A percentile compares a stretch with the other conserved stretches of the same genome.
These are phyloP conservation scores for Noctua pronuba DNA, from an alignment of 2,888 invertebrate genomes.

Conservation along the genomic window DNA sequence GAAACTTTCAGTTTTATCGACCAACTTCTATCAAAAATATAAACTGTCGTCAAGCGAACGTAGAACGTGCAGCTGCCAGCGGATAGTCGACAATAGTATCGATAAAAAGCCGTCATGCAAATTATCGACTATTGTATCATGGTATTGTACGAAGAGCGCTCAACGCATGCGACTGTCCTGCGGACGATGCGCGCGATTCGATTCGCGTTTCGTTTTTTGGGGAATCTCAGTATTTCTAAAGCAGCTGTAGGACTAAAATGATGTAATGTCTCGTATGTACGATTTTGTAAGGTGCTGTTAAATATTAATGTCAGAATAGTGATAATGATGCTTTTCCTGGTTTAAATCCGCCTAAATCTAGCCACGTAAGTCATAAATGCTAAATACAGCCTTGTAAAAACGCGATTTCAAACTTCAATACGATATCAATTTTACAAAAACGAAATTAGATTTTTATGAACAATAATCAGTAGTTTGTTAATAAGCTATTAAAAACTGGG, in stretches of 20 bases:
- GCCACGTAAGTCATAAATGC: background rate
- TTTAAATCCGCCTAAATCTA: slow-evolving; percentile 8
- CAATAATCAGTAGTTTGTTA: slow-evolving; percentile 19
- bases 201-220: slow-evolving; percentile 82
- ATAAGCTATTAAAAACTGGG: slow-evolving; percentile 11
- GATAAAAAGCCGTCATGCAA: slow-evolving; percentile 90
- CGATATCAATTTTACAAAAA: slow-evolving; percentile 9
- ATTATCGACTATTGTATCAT: slow-evolving; percentile 86
- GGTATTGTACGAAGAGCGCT: slow-evolving; percentile 78
- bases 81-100: slow-evolving; percentile 81
- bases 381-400: background rate
- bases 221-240: slow-evolving; percentile 76
- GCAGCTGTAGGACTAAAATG: slow-evolving; percentile 79
- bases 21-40: slow-evolving; percentile 49
- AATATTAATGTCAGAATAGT: slow-evolving; percentile 25
- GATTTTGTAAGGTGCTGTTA: slow-evolving; percentile 36
- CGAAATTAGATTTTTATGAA: slow-evolving; percentile 7
- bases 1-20: slow-evolving; percentile 48
- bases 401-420: background rate
- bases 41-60: slow-evolving; percentile 35
- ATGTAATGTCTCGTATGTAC: slow-evolving; percentile 48
- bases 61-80: slow-evolving; percentile 81
- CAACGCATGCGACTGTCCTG: slow-evolving; percentile 83
- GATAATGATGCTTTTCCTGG: slow-evolving; percentile 12
- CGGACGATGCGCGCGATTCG: slow-evolving; percentile 81